Base-by-base conservation (phyloP, 2,888 invertebrate species). In the Napeogenes sylphis region DNA sequence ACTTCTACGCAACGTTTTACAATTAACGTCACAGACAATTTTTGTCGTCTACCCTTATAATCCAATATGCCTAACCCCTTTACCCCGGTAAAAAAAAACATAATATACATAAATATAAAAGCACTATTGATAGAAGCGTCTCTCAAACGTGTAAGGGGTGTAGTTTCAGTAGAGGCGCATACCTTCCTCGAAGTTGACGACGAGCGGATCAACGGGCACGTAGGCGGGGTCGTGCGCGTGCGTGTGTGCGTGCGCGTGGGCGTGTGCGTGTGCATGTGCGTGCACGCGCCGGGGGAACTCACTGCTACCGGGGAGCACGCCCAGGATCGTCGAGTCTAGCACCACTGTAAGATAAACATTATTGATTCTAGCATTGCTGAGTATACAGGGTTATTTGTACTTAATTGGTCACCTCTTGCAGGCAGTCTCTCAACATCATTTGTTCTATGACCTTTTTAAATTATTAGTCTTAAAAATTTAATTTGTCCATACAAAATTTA, bases 121-220 rank as follows among this genome's bases (percentile, higher is more conserved):
- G 51, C 21, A 51, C 30, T 30, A 51, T 30, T 51, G 30, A 51
- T 51, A 51, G 59, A 66, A 63, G 60, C 61, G 61, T 66, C 58
- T 58, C 62, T 66, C 65, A 61, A 66, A 61, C 65, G 64, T 56
- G 45, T 6, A 42, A 38, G 56, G 63, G 71, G 78, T 84, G 68
- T 81, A 82, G 77, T 83, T 84, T 91, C 93, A 93, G 92, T 94
- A 94, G 86, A 94, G 92, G 81, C 94, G 93, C 94, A 94, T 94
- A 94, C 94, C 94, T 94, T 95, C 95, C 91, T 95, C 94, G 86
- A 95, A 94, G 92, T 93, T 94, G 80, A 95, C 94, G 77, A 95
- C 94, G 75, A 95, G 92, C 51, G 94, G 93, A 81, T 94, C 94
- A 69, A 94, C 93, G 57, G 93, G 92, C 70, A 89, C 71, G 76